Percentiles rank a stretch among this genome's conserved stretches.
phyloP scores from a whole-genome alignment of 2,797 vertebrate species.

The Melanotaenia trifasciata region DNA sequence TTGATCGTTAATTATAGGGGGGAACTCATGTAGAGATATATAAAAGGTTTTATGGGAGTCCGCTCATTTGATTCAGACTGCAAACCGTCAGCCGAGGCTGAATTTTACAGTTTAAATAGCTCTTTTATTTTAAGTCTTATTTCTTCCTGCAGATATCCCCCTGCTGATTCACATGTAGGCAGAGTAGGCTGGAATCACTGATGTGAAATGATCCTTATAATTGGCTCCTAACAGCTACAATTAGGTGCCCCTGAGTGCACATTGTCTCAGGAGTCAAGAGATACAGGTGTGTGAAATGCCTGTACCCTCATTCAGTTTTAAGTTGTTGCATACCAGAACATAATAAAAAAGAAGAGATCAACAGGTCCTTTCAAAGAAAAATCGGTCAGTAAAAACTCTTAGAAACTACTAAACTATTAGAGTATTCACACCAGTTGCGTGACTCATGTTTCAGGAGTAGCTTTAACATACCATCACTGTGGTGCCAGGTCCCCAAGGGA shows the following conservation, averaged over 20 bases:
- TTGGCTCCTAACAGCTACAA: conserved; percentile 46
- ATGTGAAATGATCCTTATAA: conserved; percentile 57
- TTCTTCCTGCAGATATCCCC: conserved; percentile 44
- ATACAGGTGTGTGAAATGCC: neutral
- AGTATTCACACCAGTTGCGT: neutral
- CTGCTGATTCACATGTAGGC: conserved; percentile 48
- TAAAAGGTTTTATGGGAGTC: conserved; percentile 1
- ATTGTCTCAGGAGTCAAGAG: conserved; percentile 25
- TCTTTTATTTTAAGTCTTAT: conserved; percentile 10
- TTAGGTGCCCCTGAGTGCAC: conserved; percentile 33
- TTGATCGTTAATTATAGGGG: conserved; percentile 18
- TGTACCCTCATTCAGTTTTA: neutral
- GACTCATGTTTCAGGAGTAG: neutral
- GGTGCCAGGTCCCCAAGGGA: neutral
- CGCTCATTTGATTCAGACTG: conserved; percentile 22
- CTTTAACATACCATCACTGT: neutral
- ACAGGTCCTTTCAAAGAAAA: neutral
- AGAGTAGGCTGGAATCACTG: conserved; percentile 57
- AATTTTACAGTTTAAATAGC: conserved; percentile 35
- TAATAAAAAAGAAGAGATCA: neutral
- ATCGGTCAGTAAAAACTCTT: neutral
- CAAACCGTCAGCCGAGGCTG: conserved; percentile 13
- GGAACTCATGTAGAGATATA: neutral
- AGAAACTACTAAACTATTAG: no score
- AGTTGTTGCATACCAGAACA: neutral